Percentiles rank a stretch among this genome's conserved stretches.
Conservation (phyloP, 2,113 vertebrate genomes). For the Panurus biarmicus region DNA sequence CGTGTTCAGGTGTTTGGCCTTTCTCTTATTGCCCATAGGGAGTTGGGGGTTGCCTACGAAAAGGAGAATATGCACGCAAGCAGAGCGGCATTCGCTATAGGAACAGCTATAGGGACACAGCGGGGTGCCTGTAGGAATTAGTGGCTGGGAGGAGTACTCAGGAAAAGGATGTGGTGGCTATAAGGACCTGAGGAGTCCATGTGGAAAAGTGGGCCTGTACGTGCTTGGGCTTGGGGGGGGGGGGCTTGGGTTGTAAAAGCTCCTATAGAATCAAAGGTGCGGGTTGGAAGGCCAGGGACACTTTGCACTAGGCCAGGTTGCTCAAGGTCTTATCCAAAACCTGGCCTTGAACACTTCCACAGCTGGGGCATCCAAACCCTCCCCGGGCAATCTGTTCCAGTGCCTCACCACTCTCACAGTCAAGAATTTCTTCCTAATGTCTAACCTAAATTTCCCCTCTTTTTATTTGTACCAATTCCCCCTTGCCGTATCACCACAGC, state of each 20-base stretch:
- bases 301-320: too few relatives aligned
- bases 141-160: neutral
- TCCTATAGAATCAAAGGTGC: neutral
- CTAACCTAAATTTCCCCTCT: neutral
- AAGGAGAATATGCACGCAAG: neutral
- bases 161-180: neutral
- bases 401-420: neutral
- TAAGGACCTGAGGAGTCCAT: neutral
- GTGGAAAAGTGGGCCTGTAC: neutral
- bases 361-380: neutral
- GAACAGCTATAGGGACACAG: fast-evolving
- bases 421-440: neutral
- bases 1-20: neutral
- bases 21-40: too few relatives aligned
- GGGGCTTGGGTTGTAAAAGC: neutral
- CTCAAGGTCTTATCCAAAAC: too few relatives aligned
- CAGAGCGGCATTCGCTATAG: fast-evolving
- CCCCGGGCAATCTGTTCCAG: neutral
- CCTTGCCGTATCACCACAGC: neutral
- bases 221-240: too few relatives aligned
- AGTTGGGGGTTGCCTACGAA: neutral
- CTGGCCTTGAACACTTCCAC: too few relatives aligned
- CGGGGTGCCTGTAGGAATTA: fast-evolving
- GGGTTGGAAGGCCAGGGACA: neutral
- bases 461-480: neutral